Conservation (phyloP, 2,113 vertebrate species). For the Gasterosteus aculeatus region DNA sequence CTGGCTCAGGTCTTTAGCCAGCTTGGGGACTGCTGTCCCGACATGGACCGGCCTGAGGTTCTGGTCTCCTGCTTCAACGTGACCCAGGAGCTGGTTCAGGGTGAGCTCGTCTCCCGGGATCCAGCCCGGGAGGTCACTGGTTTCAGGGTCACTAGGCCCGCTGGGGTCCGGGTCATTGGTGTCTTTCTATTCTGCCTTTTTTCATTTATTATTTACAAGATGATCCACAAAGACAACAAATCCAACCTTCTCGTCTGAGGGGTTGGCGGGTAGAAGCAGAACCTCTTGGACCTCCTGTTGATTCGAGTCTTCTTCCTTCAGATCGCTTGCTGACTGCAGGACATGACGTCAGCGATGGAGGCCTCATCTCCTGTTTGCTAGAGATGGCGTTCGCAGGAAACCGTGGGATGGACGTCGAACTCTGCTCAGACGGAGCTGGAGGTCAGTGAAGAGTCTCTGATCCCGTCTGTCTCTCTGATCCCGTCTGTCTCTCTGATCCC, state of each 20-base stretch:
- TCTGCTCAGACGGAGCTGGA: conserved; percentile 74
- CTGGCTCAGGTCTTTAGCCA: conserved; percentile 91
- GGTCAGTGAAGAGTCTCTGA: conserved; percentile 71
- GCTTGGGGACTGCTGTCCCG: conserved; percentile 87
- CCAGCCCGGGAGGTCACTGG: no score
- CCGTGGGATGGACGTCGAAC: conserved; percentile 84
- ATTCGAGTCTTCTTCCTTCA: conserved; percentile 45
- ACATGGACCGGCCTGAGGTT: conserved; percentile 84
- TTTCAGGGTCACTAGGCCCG: no score
- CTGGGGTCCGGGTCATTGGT: no score
- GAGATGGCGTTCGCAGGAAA: conserved; percentile 96
- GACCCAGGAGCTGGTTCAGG: conserved; percentile 86
- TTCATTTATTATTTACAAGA: no score
- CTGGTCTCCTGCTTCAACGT: conserved; percentile 84
- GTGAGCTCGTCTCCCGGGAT: conserved; percentile 67
- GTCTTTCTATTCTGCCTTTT: no score
- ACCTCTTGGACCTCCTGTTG: no score
- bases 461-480: no score
- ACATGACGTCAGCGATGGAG: conserved; percentile 93
- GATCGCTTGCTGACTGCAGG: conserved; percentile 87
- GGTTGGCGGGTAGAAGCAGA: no score
- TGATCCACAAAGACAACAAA: no score
- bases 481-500: no score
- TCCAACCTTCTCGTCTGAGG: no score
- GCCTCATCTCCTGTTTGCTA: conserved; percentile 87